These are phyloP conservation scores for Lithosia quadra DNA, from an alignment of 2,888 invertebrate genomes.

Conservation along the genomic window DNA sequence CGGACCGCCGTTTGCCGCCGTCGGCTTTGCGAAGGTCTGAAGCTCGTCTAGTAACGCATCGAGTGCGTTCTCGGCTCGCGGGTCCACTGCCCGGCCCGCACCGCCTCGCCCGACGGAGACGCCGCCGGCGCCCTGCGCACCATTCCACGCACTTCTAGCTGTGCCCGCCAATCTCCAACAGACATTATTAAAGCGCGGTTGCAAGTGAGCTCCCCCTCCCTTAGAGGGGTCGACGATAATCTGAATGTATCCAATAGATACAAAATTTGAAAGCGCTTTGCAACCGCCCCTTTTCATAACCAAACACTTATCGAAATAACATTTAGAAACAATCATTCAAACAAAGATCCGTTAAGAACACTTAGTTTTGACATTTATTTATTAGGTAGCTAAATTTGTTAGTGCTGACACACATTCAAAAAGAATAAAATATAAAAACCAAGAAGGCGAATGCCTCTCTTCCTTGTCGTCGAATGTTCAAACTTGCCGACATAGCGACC, in stretches of 20 bases:
- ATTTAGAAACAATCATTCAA: constrained; percentile 77
- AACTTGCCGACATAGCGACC: not conserved
- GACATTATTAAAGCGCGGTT: constrained; percentile 74
- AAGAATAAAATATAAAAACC: constrained; percentile 67
- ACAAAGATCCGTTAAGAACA: constrained; percentile 72
- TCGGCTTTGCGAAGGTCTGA: constrained; percentile 94
- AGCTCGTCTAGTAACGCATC: constrained; percentile 98
- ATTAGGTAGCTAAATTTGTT: constrained; percentile 64
- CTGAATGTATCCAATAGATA: constrained; percentile 14
- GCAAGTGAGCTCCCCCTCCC: constrained; percentile 56
- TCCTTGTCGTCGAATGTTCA: constrained; percentile 56
- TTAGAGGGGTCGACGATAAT: constrained; percentile 20
- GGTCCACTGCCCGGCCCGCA: constrained; percentile 66
- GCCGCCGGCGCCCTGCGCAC: constrained; percentile 78
- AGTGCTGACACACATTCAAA: constrained; percentile 78
- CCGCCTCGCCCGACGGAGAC: constrained; percentile 71
- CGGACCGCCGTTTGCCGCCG: constrained; percentile 53
- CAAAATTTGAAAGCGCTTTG: constrained; percentile 48
- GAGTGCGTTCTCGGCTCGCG: constrained; percentile 97
- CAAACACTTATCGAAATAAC: constrained; percentile 61
- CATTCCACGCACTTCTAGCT: constrained; percentile 77
- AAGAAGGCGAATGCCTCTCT: constrained; percentile 70
- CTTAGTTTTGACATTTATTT: constrained; percentile 72
- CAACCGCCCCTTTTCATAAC: constrained; percentile 69
- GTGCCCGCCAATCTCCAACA: constrained; percentile 68